A percentile compares a stretch with the other conserved stretches of the same genome.
Evolutionary conservation across 2,888 invertebrate genomes (phyloP).

Genomic region (Mystacides longicornis): DNA sequence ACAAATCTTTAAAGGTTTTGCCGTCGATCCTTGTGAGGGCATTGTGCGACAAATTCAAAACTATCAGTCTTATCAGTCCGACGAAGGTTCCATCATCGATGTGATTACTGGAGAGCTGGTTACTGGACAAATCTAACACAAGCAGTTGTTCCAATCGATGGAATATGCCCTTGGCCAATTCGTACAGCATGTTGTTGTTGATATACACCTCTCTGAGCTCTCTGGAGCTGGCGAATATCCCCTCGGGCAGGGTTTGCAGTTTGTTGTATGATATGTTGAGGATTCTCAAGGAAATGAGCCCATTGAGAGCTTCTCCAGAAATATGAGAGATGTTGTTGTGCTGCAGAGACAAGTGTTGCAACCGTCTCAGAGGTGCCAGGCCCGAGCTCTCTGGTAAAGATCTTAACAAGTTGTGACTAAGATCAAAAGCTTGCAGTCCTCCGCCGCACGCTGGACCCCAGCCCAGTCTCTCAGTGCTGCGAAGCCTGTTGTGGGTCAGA

Average conservation of each 20-base stretch:
- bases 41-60: slow-evolving; percentile 80
- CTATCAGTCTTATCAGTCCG: slow-evolving; percentile 75
- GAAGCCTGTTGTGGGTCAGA: slow-evolving; percentile 76
- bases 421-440: slow-evolving; percentile 68
- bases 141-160: slow-evolving; percentile 77
- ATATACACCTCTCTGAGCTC: slow-evolving; percentile 77
- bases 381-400: slow-evolving; percentile 67
- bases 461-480: slow-evolving; percentile 69
- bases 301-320: slow-evolving; percentile 70
- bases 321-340: slow-evolving; percentile 77
- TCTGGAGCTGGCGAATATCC: slow-evolving; percentile 71
- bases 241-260: slow-evolving; percentile 71
- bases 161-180: slow-evolving; percentile 75
- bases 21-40: slow-evolving; percentile 76
- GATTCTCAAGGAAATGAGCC: slow-evolving; percentile 68
- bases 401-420: slow-evolving; percentile 74
- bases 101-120: slow-evolving; percentile 77
- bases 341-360: slow-evolving; percentile 73
- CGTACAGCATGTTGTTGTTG: slow-evolving; percentile 77
- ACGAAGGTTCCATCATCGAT: slow-evolving; percentile 80
- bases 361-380: slow-evolving; percentile 64
- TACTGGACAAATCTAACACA: slow-evolving; percentile 76
- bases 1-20: slow-evolving; percentile 78
- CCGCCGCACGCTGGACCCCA: slow-evolving; percentile 55
- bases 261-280: slow-evolving; percentile 84